phyloP scores from a whole-genome alignment of 2,113 vertebrate genomes.

The Poecile atricapillus region DNA sequence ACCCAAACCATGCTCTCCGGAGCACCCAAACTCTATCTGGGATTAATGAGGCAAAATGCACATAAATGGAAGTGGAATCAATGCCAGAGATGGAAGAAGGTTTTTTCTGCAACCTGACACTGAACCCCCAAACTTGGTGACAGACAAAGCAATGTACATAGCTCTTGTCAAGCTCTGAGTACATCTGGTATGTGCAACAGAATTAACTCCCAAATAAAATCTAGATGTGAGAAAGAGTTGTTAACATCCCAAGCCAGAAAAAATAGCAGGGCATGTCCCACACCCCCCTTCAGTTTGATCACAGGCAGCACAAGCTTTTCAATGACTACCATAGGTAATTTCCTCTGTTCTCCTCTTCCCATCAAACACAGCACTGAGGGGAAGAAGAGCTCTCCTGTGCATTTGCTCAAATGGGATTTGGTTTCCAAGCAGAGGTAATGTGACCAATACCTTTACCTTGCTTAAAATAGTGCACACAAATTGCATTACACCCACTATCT shows the following conservation, averaged over 20 bases:
- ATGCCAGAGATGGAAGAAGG: background rate
- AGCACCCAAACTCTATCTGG: background rate
- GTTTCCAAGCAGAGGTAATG: background rate
- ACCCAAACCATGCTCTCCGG: background rate
- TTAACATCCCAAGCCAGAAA: background rate
- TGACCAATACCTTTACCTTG: background rate
- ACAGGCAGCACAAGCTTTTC: background rate
- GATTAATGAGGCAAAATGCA: background rate
- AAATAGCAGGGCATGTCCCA: fast-evolving
- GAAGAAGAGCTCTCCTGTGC: background rate
- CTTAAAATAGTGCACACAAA: background rate
- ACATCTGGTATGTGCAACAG: background rate
- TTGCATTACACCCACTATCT: background rate
- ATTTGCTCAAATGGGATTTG: background rate
- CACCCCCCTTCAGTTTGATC: background rate
- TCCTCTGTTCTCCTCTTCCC: background rate
- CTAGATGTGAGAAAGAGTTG: background rate
- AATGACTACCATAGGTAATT: background rate
- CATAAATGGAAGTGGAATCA: background rate
- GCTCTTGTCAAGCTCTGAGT: background rate
- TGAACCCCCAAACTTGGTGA: fast-evolving
- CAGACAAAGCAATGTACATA: fast-evolving
- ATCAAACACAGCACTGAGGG: background rate
- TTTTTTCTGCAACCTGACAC: background rate
- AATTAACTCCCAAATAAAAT: background rate